These are phyloP conservation scores for Rotaria macrura DNA, from an alignment of 2,888 invertebrate species.

Conservation along the genomic window DNA sequence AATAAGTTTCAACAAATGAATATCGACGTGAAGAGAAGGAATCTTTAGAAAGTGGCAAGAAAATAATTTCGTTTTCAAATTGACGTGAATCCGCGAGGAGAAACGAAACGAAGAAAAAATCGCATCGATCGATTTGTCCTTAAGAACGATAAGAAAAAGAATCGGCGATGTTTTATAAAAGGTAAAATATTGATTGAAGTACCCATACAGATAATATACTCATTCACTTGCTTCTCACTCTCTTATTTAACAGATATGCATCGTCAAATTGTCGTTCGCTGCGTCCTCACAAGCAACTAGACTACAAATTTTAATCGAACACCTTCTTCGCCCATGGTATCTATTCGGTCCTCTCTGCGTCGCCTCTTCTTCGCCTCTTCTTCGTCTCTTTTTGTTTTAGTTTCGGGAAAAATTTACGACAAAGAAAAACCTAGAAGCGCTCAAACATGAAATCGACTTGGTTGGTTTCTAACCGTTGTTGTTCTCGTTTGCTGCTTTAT, in stretches of 20 bases:
- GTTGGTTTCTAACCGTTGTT: not conserved
- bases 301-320: not conserved
- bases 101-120: not conserved
- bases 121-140: not conserved
- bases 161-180: not conserved
- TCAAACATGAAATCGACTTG: not conserved
- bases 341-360: too few species aligned
- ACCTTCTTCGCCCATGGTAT: too few species aligned
- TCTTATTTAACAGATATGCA: not conserved
- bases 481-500: not conserved
- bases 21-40: too few species aligned
- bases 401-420: not conserved
- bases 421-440: not conserved
- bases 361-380: too few species aligned
- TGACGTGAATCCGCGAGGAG: too few species aligned
- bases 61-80: too few species aligned
- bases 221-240: not conserved
- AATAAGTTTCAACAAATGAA: too few species aligned
- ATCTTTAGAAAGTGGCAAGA: too few species aligned
- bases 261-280: not conserved
- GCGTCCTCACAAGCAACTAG: not conserved
- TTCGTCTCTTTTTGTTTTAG: not conserved
- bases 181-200: not conserved
- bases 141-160: not conserved
- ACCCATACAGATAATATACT: not conserved